Percentiles rank a stretch among this genome's conserved stretches.
Evolutionary conservation across 2,888 invertebrate genomes (phyloP).

Genomic region (Sericinus montela): DNA sequence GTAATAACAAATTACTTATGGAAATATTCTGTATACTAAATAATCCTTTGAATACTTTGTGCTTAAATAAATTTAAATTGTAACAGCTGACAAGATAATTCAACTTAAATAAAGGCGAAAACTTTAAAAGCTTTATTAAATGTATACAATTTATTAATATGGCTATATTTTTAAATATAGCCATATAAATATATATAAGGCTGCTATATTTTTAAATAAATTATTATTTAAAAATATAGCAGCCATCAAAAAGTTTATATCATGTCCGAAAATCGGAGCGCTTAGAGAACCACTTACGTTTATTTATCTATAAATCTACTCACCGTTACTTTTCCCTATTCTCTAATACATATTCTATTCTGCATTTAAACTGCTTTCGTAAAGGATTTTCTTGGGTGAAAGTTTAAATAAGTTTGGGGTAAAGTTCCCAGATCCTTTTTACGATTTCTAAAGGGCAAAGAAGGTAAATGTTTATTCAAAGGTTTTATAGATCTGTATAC

Average conservation of each 20-base stretch:
- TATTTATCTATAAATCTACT: constrained; percentile 48
- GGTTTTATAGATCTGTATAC: constrained; percentile 67
- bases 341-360: constrained; percentile 71
- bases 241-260: too few relatives aligned
- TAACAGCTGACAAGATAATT: too few relatives aligned
- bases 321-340: constrained; percentile 47
- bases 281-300: constrained; percentile 33
- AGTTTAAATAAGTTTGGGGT: constrained; percentile 77
- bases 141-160: too few relatives aligned
- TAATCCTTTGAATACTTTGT: too few relatives aligned
- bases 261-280: constrained; percentile 15
- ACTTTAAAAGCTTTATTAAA: too few relatives aligned
- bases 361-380: constrained; percentile 68
- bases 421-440: constrained; percentile 71
- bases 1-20: neutral
- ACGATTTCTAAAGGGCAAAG: constrained; percentile 74
- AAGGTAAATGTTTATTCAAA: constrained; percentile 76
- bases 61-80: too few relatives aligned
- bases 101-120: too few relatives aligned
- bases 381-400: constrained; percentile 75
- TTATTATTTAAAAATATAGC: too few relatives aligned
- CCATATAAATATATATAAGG: too few relatives aligned
- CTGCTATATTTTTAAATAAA: too few relatives aligned
- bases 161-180: too few relatives aligned
- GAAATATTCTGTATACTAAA: too few relatives aligned